phyloP scores from a whole-genome alignment of 2,888 invertebrate species.

The Flexamia atlantica region DNA sequence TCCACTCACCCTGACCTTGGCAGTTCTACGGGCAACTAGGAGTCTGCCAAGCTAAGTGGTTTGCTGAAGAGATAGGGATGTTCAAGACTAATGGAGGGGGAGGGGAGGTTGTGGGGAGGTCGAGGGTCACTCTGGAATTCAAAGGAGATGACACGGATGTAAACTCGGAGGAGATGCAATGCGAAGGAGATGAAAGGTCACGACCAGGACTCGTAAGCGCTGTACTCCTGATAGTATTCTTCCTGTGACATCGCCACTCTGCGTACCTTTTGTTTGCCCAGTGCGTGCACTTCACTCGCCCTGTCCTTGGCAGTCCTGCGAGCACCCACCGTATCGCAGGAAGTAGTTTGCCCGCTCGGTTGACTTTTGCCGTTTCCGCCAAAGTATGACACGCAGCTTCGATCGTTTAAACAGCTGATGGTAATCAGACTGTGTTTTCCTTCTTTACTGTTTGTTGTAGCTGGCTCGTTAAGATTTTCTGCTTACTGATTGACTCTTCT shows the following conservation, averaged over 20 bases:
- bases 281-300: constrained; percentile 14
- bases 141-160: too few species aligned
- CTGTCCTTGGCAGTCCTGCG: constrained; percentile 48
- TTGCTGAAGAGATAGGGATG: too few species aligned
- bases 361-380: constrained; percentile 46
- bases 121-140: too few species aligned
- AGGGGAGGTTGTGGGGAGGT: too few species aligned
- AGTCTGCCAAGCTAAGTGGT: too few species aligned
- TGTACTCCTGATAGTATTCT: neutral
- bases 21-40: constrained; percentile 25
- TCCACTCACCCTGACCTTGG: constrained; percentile 15
- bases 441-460: neutral
- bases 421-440: neutral
- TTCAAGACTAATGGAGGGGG: too few species aligned
- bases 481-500: too few species aligned
- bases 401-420: neutral
- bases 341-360: constrained; percentile 41
- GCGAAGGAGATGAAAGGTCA: too few species aligned
- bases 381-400: constrained; percentile 41
- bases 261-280: neutral
- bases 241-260: constrained; percentile 5
- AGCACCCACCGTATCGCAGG: constrained; percentile 25
- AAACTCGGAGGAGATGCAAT: too few species aligned
- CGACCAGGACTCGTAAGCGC: too few species aligned
- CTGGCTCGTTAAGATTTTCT: too few species aligned